Conservation (phyloP, 2,113 vertebrate genomes). For the Peromyscus polionotus region DNA sequence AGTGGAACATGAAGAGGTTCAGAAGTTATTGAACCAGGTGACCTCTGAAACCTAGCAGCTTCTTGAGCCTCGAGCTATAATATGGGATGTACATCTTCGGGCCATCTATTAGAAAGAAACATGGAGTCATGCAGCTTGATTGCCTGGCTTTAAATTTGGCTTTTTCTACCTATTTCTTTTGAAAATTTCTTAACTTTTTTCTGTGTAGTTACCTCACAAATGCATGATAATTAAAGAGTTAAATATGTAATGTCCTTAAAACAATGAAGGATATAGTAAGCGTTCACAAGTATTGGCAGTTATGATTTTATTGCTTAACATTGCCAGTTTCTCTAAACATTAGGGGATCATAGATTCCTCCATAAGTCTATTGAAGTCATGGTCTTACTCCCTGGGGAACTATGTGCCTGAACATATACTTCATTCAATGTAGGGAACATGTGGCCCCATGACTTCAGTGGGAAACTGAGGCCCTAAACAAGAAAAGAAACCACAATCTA, state of each 20-base stretch:
- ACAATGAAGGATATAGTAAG: background rate
- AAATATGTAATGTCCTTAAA: background rate
- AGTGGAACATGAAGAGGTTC: background rate
- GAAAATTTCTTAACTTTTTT: background rate
- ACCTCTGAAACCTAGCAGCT: background rate
- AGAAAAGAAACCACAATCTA: background rate
- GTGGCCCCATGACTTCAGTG: background rate
- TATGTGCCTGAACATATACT: background rate
- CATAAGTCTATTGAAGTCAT: background rate
- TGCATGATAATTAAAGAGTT: background rate
- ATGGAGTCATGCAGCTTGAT: background rate
- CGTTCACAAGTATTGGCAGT: background rate
- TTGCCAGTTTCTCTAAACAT: background rate
- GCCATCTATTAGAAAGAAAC: background rate
- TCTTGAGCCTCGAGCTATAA: background rate
- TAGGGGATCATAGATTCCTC: too few relatives aligned
- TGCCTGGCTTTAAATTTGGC: background rate
- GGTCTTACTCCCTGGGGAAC: background rate
- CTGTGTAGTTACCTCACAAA: background rate
- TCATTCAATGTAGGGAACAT: background rate
- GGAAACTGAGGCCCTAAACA: background rate
- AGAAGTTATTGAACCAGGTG: background rate
- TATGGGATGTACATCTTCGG: background rate
- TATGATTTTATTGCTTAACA: background rate
- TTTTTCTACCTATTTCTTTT: background rate